Percentiles rank a stretch among this genome's conserved stretches.
phyloP scores from a whole-genome alignment of 2,888 invertebrate species.

The Leistus spinibarbis region DNA sequence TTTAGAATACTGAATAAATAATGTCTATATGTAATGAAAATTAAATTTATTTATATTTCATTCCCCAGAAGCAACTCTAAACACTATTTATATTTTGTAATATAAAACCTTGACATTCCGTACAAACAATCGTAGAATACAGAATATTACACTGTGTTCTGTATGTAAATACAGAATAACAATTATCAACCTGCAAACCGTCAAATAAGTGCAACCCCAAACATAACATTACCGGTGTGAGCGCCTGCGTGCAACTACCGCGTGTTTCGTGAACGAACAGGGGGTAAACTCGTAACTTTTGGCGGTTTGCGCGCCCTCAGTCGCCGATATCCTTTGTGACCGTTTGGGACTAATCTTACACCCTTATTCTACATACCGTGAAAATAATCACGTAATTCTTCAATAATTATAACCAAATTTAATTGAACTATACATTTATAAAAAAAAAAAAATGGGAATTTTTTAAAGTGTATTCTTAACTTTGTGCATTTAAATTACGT shows the following conservation, averaged over 20 bases:
- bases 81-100: no score
- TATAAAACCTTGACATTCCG: no score
- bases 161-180: no score
- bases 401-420: background rate
- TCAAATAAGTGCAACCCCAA: no score
- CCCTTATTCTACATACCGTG: conserved; percentile 1
- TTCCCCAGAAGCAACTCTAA: no score
- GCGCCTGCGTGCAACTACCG: conserved; percentile 43
- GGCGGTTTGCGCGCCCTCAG: conserved; percentile 45
- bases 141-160: no score
- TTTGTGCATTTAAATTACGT: background rate
- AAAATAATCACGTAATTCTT: background rate
- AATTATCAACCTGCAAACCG: no score
- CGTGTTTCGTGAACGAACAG: conserved; percentile 40
- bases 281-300: conserved; percentile 46
- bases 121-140: no score
- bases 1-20: no score
- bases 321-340: conserved; percentile 42
- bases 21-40: no score
- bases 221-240: background rate
- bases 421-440: background rate
- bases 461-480: background rate
- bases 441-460: background rate
- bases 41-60: no score
- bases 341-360: conserved; percentile 43